Evolutionary conservation across 2,113 vertebrate genomes (phyloP), one percentile per base, ranked within the genome.

Genomic region (Hipposideros armiger): DNA sequence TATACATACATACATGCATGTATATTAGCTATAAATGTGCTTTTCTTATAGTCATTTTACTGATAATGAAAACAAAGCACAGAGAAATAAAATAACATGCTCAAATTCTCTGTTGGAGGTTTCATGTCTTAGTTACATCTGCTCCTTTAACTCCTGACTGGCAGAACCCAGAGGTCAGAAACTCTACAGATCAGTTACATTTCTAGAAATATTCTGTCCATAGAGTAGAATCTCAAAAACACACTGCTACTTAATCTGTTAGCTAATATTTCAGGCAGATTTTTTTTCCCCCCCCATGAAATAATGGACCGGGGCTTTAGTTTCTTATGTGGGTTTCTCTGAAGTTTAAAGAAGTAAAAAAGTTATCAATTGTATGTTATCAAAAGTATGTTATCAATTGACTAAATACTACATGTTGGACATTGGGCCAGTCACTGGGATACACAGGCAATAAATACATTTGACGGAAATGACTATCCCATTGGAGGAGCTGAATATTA

Each of bases 21-120:
- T 13, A 3, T 50, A 11, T 87, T 78, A 70, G 36, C 54, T 54
- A 0, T 77, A 72, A 45, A 66, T 11, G 4, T 73, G 2, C 2
- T 45, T 82, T 88, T 36, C 15, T 64, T 64, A 40, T 9, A 72
- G 32, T 82, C 11, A 94, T 94, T 96, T 83, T 87, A 78, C 8
- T 73, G 52, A 72, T 22, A 93, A 74, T n/a, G 42, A 78, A 66
- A 88, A 52, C 7, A 22, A 94, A 28, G 66, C 4, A 66, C 56
- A 76, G 42, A 32, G 50, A 72, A 20, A 22, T 54, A 42, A 77
- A 30, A 45, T 62, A 78, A 69, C 2, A 40, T 32, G 22, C 2
- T 28, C 5, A 30, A 50, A 92, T 73, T 45, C 26, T 77, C 54
- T 50, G 52, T 74, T n/a, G 20, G 17, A 77, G 17, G 20, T 36